phyloP scores from a whole-genome alignment of 1,140 invertebrate species.

The Aphaenogaster floridana region DNA sequence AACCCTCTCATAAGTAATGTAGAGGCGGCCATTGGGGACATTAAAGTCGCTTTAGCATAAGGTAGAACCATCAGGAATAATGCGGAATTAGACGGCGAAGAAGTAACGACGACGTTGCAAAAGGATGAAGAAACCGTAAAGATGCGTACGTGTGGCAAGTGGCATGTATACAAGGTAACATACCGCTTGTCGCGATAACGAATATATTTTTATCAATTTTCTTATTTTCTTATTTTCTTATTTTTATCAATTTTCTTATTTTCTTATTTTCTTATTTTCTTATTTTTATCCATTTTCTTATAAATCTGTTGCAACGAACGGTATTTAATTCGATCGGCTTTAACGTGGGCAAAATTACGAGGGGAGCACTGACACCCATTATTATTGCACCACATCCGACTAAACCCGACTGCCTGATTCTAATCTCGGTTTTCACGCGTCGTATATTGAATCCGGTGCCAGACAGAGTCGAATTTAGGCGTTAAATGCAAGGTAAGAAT shows the following conservation, averaged over 20 bases:
- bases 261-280: not conserved
- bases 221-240: not conserved
- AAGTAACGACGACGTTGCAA: conserved; percentile 1
- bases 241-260: not conserved
- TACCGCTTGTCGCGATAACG: not conserved
- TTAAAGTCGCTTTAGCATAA: conserved; percentile 10
- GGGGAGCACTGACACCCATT: not conserved
- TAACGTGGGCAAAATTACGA: not conserved
- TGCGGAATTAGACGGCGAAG: conserved; percentile 23
- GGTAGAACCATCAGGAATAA: not conserved
- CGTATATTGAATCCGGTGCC: not conserved
- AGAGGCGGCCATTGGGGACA: conserved; percentile 1
- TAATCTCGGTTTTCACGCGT: conserved; percentile 8
- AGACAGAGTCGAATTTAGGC: not conserved
- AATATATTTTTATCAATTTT: not conserved
- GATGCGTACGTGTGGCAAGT: not conserved
- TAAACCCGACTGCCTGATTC: conserved; percentile 24
- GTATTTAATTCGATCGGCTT: not conserved
- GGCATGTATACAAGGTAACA: not conserved
- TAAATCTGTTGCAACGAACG: not conserved
- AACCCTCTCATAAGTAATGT: not conserved
- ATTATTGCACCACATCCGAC: not conserved
- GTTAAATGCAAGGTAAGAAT: conserved; percentile 19
- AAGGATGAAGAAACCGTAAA: conserved; percentile 37
- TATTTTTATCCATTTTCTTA: no score